Evolutionary conservation across 2,888 invertebrate species (phyloP), one percentile per base, ranked within the genome.

Genomic region (Acronicta alni): DNA sequence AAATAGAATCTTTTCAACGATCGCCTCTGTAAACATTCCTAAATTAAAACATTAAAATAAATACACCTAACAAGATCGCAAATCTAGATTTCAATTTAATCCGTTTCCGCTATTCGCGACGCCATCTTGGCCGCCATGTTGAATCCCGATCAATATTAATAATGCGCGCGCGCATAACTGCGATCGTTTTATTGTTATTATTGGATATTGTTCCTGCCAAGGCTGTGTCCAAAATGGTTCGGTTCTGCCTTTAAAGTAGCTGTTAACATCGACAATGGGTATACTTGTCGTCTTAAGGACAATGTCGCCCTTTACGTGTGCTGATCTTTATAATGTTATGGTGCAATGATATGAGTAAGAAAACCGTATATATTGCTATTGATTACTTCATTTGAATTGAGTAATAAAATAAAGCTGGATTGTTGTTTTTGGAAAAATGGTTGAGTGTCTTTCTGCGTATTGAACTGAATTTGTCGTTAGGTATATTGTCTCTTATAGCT

Each of bases 201-300:
- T 92, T 89, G 92, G 88, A 92, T 89, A 92, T 92, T 93, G 92
- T 93, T 90, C 87, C 81, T 63, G 63, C 76, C 87, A 90, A 90
- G 91, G 92, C 83, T 87, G 82, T 49, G 65, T 82, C 90, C 67
- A 82, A 89, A 89, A 91, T 85, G 91, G 92, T 80, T 77, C 72
- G 79, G 87, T 83, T 86, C 81, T 75, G 82, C 87, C 74, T 84
- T 83, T 87, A 89, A 71, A 83, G 82, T 77, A 75, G 79, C 57
- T 73, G 75, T 80, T 80, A 80, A 69, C 67, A 73, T 72, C 79
- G 67, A 77, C 67, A 75, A 82, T 77, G 80, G 77, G 61, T 77
- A 69, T 68, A 67, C 67, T 62, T 62, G 72, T 77, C 78, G 75
- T 80, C 70, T 67, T 67, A 77, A 80, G 83, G 82, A 83, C 84